Conservation (phyloP, 1,140 invertebrate genomes). For the Drosophila equinoxialis region DNA sequence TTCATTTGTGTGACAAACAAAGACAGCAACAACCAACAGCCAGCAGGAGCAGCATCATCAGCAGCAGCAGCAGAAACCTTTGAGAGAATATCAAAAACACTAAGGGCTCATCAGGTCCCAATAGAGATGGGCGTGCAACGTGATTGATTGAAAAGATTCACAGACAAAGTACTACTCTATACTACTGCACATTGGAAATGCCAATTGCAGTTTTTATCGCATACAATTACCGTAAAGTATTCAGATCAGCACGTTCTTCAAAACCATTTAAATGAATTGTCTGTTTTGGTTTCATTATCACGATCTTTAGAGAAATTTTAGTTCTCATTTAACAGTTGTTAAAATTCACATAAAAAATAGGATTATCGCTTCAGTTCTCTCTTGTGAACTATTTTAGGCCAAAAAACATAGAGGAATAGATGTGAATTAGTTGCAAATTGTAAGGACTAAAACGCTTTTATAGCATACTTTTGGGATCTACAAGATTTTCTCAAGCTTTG, state of each 20-base stretch:
- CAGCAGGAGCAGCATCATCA: not conserved
- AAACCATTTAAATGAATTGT: not conserved
- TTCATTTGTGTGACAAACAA: constrained; percentile 78
- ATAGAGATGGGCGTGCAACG: constrained; percentile 11
- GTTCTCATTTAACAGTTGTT: too few species aligned
- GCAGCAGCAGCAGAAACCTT: constrained; percentile 3
- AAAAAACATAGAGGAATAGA: too few species aligned
- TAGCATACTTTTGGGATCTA: too few species aligned
- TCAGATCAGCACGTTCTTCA: not conserved
- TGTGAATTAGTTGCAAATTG: too few species aligned
- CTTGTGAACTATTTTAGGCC: too few species aligned
- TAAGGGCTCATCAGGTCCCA: not conserved
- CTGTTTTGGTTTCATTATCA: too few species aligned
- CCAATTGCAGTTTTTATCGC: not conserved
- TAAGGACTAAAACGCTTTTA: too few species aligned
- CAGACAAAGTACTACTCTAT: not conserved
- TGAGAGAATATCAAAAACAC: constrained; percentile 42
- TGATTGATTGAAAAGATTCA: constrained; percentile 5
- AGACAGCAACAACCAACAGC: constrained; percentile 21
- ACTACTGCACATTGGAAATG: not conserved
- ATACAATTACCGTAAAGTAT: not conserved
- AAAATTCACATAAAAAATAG: too few species aligned
- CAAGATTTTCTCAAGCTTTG: too few species aligned
- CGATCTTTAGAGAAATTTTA: too few species aligned
- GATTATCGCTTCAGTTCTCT: too few species aligned